Evolutionary conservation across 2,113 vertebrate species (phyloP), one percentile per base, ranked within the genome.

Genomic region (Poeciliopsis turrubarensis): DNA sequence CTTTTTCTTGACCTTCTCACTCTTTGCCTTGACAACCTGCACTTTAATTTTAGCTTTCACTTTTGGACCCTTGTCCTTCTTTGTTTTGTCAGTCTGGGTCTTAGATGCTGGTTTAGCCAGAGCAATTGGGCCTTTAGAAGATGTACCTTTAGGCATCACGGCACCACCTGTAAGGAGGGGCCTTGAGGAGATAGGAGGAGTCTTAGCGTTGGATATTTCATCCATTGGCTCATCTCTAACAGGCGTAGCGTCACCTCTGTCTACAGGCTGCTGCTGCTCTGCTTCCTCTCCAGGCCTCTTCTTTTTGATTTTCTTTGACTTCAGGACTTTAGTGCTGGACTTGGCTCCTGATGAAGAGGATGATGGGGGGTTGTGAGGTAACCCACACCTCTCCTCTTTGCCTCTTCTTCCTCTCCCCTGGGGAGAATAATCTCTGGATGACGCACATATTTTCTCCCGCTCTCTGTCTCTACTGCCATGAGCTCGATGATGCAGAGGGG

Each of bases 141-240:
- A 27, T 2, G 84, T 64, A 17, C 80, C 72, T 85, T 92, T 93
- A 27, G 79, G 37, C 66, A 72, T 32, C 1, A 71, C 0, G 0
- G 77, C 1, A 2, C 72, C 68, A 57, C 26, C 51, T 0, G 79
- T 11, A 27, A 84, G 62, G 63, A 77, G 13, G n/a, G 86, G 62
- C 65, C 88, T 92, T 17, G 92, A 87, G 34, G 90, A 86, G 30
- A 68, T 1, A 12, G 89, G 84, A 11, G 90, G 70, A 0, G 87
- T 89, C 85, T 91, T 93, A 22, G 37, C 39, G 3, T 82, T 82
- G 2, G 90, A 79, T 13, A 90, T 65, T n/a, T 93, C 92, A 32
- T 99, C 97, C 98, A 99, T 98, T 0, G 97, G 98, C 60, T 99
- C 98, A 7, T 99, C 98, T 86, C 98, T 93, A 75, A 99, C 97